Conservation (phyloP, 2,797 vertebrate species). For the Ispidina lecontei region DNA sequence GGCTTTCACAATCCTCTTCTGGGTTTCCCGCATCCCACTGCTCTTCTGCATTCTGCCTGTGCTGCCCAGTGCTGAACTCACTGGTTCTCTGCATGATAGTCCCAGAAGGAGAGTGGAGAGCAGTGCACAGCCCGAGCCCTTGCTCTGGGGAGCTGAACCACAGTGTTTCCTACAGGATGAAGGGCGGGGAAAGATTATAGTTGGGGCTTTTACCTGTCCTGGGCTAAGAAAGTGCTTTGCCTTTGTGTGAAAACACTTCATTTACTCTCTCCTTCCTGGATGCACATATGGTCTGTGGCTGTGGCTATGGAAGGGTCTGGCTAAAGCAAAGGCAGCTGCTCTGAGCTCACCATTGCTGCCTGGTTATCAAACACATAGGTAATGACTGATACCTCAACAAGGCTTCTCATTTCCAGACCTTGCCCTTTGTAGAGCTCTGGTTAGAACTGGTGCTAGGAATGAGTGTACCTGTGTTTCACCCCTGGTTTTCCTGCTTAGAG, state of each 20-base stretch:
- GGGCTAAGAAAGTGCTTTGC: neutral
- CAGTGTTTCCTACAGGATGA: neutral
- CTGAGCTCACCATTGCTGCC: neutral
- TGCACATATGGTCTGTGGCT: fast-evolving
- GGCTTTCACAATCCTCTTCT: neutral
- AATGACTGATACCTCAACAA: fast-evolving
- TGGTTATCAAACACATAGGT: fast-evolving
- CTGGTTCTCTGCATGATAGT: fast-evolving
- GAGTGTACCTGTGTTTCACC: neutral
- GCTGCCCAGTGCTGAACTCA: neutral
- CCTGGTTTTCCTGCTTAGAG: neutral
- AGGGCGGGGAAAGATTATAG: fast-evolving
- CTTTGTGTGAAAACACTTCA: neutral
- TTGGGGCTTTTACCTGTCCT: neutral
- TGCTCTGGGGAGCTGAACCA: fast-evolving
- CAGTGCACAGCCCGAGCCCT: fast-evolving
- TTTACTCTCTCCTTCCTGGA: neutral
- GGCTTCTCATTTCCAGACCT: neutral
- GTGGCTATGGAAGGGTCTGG: neutral
- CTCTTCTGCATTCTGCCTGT: neutral
- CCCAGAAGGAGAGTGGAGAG: neutral
- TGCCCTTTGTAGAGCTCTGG: neutral
- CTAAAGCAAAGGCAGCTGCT: neutral
- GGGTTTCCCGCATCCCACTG: fast-evolving
- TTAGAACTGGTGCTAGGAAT: neutral